Evolutionary conservation across 2,113 vertebrate genomes (phyloP), one percentile per base, ranked within the genome.

Genomic region (Cinclus cinclus): DNA sequence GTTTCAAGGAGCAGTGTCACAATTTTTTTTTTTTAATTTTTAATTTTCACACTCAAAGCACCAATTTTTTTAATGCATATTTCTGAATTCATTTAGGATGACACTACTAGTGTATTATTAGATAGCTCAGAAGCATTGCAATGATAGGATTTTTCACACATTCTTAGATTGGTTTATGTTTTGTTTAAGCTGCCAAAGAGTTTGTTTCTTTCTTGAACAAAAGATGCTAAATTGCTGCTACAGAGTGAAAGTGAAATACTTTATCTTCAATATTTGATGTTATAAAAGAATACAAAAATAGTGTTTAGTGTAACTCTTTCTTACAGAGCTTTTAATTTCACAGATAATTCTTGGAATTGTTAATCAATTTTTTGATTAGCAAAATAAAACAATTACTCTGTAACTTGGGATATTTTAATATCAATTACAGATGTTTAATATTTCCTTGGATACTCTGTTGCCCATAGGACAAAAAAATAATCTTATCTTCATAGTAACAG

Each of bases 281-380:
- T 76, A 42, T 37, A 69, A 69, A 49, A 52, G 20, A 87, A 73
- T 16, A 69, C 30, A 47, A 86, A 79, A 91, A 44, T 47, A 21
- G 8, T 75, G 76, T 78, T 96, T 87, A 19, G 11, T 79, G 30
- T 83, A 87, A 74, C 16, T 35, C 92, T 84, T 79, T 71, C 30
- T 83, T 67, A 74, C 64, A 77, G 44, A 87, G 31, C 17, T 74
- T 92, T 93, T 94, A 84, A 55, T 92, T 95, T 95, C 49, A 74
- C 24, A 78, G 52, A 78, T 81, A 62, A 83, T 71, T 94, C 46
- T 89, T 85, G 28, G n/a, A 87, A 83, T 28, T 49, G 44, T 37
- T 37, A 37, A 37, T 37, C 3, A 50, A 65, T 82, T 73, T 83
- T 74, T 52, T 67, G 39, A 77, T 83, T 73, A 95, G 82, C 22